These are phyloP conservation scores for Trichomalopsis sarcophagae DNA, from an alignment of 1,140 invertebrate genomes.

Conservation along the genomic window DNA sequence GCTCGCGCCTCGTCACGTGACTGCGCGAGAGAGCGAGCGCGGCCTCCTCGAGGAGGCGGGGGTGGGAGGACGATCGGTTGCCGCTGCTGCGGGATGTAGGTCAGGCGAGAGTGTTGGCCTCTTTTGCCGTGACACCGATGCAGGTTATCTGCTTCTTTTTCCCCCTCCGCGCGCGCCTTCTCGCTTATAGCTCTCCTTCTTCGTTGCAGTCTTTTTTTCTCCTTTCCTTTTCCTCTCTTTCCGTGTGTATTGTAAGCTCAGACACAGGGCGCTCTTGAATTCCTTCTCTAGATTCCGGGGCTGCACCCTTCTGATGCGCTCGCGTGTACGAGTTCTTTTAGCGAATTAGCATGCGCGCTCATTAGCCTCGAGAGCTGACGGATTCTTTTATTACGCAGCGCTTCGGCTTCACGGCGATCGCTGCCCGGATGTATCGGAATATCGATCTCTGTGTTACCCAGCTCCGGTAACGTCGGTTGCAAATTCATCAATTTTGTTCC, in stretches of 20 bases:
- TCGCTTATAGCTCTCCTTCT: constrained; percentile 1
- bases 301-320: too few relatives aligned
- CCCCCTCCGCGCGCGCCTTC: neutral
- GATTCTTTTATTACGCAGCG: too few relatives aligned
- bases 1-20: neutral
- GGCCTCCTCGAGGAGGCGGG: constrained; percentile 13
- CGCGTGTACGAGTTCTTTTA: too few relatives aligned
- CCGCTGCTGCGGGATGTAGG: constrained; percentile 60
- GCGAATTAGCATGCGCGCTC: too few relatives aligned
- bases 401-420: too few relatives aligned
- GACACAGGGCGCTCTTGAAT: too few relatives aligned
- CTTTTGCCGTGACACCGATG: constrained; percentile 68
- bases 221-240: constrained; percentile 9
- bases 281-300: too few relatives aligned
- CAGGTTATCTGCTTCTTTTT: constrained; percentile 62
- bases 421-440: too few relatives aligned
- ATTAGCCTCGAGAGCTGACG: too few relatives aligned
- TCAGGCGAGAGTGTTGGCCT: constrained; percentile 66
- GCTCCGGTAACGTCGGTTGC: too few relatives aligned
- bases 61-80: constrained; percentile 58
- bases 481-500: too few relatives aligned
- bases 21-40: constrained; percentile 32
- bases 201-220: constrained; percentile 33
- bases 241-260: neutral
- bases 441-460: too few relatives aligned